Percentiles rank a stretch among this genome's conserved stretches.
These are phyloP conservation scores for Apocheima hispidaria DNA, from an alignment of 2,888 invertebrate species.

Conservation along the genomic window DNA sequence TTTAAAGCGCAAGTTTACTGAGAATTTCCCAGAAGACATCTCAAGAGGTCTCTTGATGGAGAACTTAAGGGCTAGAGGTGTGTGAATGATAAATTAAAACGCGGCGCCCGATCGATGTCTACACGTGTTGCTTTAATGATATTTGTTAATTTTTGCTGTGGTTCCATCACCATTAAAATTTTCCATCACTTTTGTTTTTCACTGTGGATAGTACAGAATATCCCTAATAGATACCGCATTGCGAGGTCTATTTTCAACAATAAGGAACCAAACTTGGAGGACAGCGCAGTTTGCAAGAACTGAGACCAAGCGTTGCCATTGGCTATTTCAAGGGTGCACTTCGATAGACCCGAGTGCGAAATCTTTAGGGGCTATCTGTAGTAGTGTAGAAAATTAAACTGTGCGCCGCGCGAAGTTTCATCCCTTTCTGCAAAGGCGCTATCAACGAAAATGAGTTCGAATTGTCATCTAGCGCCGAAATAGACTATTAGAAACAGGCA, in stretches of 20 bases:
- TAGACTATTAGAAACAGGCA: slow-evolving; percentile 68
- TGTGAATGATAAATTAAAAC: slow-evolving; percentile 80
- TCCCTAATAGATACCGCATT: no score
- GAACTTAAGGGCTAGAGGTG: slow-evolving; percentile 71
- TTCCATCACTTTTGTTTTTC: no score
- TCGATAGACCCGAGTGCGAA: no score
- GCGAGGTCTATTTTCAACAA: no score
- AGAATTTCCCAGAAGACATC: slow-evolving; percentile 83
- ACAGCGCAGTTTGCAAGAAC: no score
- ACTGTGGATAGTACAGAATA: no score
- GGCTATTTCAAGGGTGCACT: no score
- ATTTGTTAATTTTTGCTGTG: slow-evolving; percentile 49
- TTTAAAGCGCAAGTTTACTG: slow-evolving; percentile 82
- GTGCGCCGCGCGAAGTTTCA: neutral
- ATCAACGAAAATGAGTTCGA: slow-evolving; percentile 57
- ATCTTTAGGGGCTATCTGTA: no score
- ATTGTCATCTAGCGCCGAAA: slow-evolving; percentile 64
- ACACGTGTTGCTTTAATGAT: slow-evolving; percentile 63
- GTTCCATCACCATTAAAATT: no score
- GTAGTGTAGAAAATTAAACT: neutral
- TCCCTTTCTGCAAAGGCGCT: slow-evolving; percentile 15
- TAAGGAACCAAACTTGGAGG: no score
- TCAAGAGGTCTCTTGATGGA: slow-evolving; percentile 71
- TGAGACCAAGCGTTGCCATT: no score
- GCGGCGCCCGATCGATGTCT: slow-evolving; percentile 60